A percentile compares a stretch with the other conserved stretches of the same genome.
phyloP scores from a whole-genome alignment of 2,888 invertebrate species.

The Drosophila macrospina region DNA sequence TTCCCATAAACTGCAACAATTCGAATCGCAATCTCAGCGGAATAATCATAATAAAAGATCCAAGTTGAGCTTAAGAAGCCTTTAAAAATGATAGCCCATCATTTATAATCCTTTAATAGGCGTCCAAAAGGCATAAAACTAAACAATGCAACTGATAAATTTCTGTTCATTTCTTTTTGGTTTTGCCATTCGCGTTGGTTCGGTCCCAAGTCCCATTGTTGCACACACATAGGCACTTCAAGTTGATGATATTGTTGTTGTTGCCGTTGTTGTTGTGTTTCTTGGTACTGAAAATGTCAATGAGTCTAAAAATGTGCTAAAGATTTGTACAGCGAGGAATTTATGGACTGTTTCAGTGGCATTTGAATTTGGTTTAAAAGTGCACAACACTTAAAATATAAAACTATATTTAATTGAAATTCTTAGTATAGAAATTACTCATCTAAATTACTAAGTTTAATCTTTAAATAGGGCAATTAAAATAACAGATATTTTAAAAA shows the following conservation, averaged over 20 bases:
- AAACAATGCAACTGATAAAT: conserved; percentile 62
- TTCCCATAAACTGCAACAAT: conserved; percentile 32
- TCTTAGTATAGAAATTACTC: not conserved
- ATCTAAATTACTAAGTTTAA: not conserved
- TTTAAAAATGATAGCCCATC: conserved; percentile 41
- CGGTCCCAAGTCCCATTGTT: conserved; percentile 47
- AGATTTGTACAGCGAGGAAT: conserved; percentile 45
- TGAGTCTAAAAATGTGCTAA: conserved; percentile 33
- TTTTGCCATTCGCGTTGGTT: conserved; percentile 11
- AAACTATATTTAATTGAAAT: not conserved
- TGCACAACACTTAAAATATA: not conserved
- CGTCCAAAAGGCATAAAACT: conserved; percentile 55
- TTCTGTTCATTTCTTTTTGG: conserved; percentile 44
- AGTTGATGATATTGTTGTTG: conserved; percentile 11
- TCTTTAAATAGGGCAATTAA: no score
- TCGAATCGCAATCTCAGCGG: conserved; percentile 22
- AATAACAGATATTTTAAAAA: no score
- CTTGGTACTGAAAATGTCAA: conserved; percentile 34
- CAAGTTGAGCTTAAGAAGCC: conserved; percentile 33
- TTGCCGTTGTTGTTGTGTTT: conserved; percentile 10
- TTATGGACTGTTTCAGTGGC: conserved; percentile 39
- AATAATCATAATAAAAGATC: conserved; percentile 30
- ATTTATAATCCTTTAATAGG: conserved; percentile 80
- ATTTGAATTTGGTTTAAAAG: conserved; percentile 25
- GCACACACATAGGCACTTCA: conserved; percentile 25